phyloP scores from a whole-genome alignment of 2,113 vertebrate species.

The Megaleporinus macrocephalus region DNA sequence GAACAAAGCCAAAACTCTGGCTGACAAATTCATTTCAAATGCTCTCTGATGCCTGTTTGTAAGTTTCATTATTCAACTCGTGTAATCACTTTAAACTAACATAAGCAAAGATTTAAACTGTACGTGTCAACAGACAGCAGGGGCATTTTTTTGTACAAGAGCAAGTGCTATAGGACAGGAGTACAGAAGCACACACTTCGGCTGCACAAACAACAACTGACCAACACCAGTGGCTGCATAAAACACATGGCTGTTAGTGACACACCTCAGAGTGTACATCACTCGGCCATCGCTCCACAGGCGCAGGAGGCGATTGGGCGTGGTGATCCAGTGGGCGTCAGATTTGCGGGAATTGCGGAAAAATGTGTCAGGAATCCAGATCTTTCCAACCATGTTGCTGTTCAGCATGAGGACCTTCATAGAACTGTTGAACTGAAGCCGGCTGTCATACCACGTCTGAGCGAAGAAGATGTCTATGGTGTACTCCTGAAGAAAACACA shows the following conservation, averaged over 20 bases:
- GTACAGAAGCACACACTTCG: conserved; percentile 62
- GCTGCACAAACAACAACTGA: conserved; percentile 63
- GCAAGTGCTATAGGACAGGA: conserved; percentile 54
- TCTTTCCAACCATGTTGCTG: conserved; percentile 98
- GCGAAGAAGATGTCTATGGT: conserved; percentile 99
- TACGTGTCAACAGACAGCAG: conserved; percentile 52
- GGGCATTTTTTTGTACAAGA: conserved; percentile 36
- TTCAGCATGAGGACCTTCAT: conserved; percentile 97
- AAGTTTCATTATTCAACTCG: background rate
- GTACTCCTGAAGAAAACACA: conserved; percentile 86
- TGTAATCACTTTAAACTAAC: conserved; percentile 23
- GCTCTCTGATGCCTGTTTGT: conserved; percentile 24
- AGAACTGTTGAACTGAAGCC: conserved; percentile 94
- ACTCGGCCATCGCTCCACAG: conserved; percentile 95
- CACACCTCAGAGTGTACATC: conserved; percentile 93
- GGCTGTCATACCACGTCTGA: conserved; percentile 97
- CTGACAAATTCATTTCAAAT: conserved; percentile 26
- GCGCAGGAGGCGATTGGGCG: conserved; percentile 92
- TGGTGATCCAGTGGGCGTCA: conserved; percentile 98
- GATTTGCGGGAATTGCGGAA: conserved; percentile 97
- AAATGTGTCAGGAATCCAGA: conserved; percentile 99
- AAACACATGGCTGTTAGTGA: background rate
- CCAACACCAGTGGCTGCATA: background rate
- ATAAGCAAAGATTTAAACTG: conserved; percentile 45
- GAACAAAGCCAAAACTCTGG: conserved; percentile 56